Base-by-base conservation (phyloP, 2,797 vertebrate genomes). In the Rhynchonycteris naso region DNA sequence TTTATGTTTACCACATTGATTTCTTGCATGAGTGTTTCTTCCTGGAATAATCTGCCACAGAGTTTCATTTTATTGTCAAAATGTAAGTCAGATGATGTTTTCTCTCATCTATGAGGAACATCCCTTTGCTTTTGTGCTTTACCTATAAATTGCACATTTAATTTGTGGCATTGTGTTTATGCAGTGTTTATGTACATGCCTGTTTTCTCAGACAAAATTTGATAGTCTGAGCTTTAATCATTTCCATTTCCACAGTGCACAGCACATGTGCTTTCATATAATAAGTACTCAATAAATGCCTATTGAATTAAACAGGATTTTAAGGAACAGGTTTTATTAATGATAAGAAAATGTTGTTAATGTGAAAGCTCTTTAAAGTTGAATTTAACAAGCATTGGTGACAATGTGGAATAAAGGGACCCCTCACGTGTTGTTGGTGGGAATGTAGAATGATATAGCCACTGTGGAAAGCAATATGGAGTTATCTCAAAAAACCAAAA, bases 201-300 rank as follows among this genome's bases (percentile, higher is more conserved):
- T 93, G 6, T 83, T 94, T 94, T 83, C 63, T 84, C 38, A 83
- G 38, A 71, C 65, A 80, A 71, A 95, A 91, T 81, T 68, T 90
- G 35, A 35, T 75, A 94, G 8, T 11, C 0, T 12, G 33, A 63
- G 4, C 52, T 93, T 76, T n/a, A 88, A 35, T 68, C 43, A 66
- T 43, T 76, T 0, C 7, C 5, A 50, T 65, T 22, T 79, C 15
- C 19, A 71, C 0, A 85, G 47, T 61, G 68, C 2, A 58, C 0
- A 63, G 16, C 2, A 18, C 2, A 1, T 14, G 30, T 26, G 54
- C 1, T 65, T 21, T 6, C 11, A 1, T 74, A 14, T 16, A 58
- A 28, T 65, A 88, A 61, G 8, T 71, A 7, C 11, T 52, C n/a
- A 71, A 47, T n/a, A 69, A 93, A 74, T 69, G 14, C 11, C 92